Percentiles rank a stretch among this genome's conserved stretches.
phyloP scores from a whole-genome alignment of 2,888 invertebrate genomes.

The Pilophorus perplexus region DNA sequence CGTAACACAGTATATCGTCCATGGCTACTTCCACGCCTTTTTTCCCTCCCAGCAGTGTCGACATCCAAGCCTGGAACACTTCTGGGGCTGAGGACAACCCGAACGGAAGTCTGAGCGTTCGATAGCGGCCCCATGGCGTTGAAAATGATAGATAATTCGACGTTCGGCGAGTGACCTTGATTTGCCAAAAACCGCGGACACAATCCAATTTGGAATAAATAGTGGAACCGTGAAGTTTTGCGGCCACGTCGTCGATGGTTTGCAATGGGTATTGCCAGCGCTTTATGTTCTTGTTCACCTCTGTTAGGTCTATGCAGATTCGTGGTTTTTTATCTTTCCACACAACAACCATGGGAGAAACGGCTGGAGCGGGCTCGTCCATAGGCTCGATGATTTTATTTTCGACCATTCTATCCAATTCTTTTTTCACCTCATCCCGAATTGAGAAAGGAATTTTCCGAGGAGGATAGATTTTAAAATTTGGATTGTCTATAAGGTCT shows the following conservation, averaged over 20 bases:
- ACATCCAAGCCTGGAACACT: conserved; percentile 44
- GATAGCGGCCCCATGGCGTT: conserved; percentile 47
- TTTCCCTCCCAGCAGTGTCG: conserved; percentile 42
- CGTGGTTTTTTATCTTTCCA: conserved; percentile 22
- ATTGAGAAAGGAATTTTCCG: conserved; percentile 24
- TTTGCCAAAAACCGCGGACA: conserved; percentile 48
- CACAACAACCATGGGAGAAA: conserved; percentile 17
- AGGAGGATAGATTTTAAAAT: conserved; percentile 18
- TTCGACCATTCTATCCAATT: conserved; percentile 13
- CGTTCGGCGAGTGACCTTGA: conserved; percentile 46
- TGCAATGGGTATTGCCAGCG: conserved; percentile 28
- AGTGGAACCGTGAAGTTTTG: conserved; percentile 18
- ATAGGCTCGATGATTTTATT: conserved; percentile 15
- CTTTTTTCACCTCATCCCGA: conserved; percentile 5
- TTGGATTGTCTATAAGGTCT: conserved; percentile 25
- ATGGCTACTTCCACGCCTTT: conserved; percentile 27
- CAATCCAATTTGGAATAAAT: conserved; percentile 49
- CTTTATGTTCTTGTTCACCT: conserved; percentile 28
- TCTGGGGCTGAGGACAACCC: conserved; percentile 46
- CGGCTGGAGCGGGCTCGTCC: conserved; percentile 8
- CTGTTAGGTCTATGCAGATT: conserved; percentile 24
- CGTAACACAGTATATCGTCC: conserved; percentile 41
- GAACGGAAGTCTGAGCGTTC: conserved; percentile 47
- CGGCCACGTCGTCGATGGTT: conserved; percentile 20
- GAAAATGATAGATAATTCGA: conserved; percentile 46